These are phyloP conservation scores for Drosophila kambysellisi DNA, from an alignment of 2,888 invertebrate species.

Conservation along the genomic window DNA sequence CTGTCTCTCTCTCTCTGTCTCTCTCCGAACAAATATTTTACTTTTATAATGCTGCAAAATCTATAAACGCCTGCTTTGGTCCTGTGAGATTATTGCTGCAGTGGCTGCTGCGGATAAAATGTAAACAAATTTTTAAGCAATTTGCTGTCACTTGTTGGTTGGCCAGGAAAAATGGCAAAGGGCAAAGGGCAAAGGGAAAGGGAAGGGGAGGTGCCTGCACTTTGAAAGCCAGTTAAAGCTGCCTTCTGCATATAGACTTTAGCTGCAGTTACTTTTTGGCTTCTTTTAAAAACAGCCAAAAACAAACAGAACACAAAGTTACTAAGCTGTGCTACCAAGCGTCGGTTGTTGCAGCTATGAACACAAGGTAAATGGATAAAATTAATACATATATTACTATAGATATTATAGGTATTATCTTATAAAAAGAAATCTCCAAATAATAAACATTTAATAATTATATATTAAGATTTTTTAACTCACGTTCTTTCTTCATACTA, in stretches of 20 bases:
- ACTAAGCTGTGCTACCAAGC: background rate
- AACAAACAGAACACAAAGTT: constrained; percentile 5
- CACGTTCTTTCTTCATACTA: too few relatives aligned
- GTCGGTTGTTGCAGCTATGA: background rate
- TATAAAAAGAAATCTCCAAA: background rate
- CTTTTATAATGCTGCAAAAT: constrained; percentile 61
- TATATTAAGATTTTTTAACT: background rate
- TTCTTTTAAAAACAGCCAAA: background rate
- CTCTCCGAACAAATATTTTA: constrained; percentile 66
- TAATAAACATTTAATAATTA: background rate
- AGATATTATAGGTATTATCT: background rate
- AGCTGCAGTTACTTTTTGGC: constrained; percentile 14
- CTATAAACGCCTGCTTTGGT: constrained; percentile 53
- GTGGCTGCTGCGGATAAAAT: constrained; percentile 35
- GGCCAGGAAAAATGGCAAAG: background rate
- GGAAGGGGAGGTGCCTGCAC: background rate
- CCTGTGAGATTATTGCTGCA: constrained; percentile 18
- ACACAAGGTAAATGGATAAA: background rate
- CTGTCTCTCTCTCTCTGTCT: constrained; percentile 26
- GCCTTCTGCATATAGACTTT: constrained; percentile 35
- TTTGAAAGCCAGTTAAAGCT: constrained; percentile 11
- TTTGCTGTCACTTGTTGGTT: constrained; percentile 68
- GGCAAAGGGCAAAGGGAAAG: background rate
- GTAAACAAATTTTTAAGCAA: constrained; percentile 73
- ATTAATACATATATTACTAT: background rate